Conservation (phyloP, 2,888 invertebrate genomes). For the Dryadula phaetusa region DNA sequence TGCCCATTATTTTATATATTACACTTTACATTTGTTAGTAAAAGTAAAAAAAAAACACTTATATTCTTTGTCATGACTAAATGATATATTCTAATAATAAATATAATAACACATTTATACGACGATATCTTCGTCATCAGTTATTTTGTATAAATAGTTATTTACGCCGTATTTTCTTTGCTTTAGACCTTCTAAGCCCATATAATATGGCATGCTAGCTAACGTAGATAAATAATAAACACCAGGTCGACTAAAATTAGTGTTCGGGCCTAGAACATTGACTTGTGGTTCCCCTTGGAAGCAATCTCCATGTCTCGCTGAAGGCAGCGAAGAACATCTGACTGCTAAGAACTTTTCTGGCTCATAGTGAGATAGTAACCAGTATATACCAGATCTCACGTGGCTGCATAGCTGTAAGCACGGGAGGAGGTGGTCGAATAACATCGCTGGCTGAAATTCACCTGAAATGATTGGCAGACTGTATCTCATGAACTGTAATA, state of each 20-base stretch:
- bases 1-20: too few relatives aligned
- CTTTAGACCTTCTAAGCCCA: slow-evolving; percentile 61
- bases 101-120: slow-evolving; percentile 52
- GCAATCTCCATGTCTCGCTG: slow-evolving; percentile 66
- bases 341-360: slow-evolving; percentile 66
- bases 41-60: too few relatives aligned
- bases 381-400: slow-evolving; percentile 66
- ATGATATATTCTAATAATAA: too few relatives aligned
- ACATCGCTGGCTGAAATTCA: slow-evolving; percentile 69
- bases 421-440: slow-evolving; percentile 65
- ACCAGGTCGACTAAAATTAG: slow-evolving; percentile 68
- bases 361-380: slow-evolving; percentile 58
- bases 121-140: slow-evolving; percentile 65
- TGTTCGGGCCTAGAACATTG: slow-evolving; percentile 67
- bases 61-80: too few relatives aligned
- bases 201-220: slow-evolving; percentile 61
- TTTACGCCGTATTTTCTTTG: slow-evolving; percentile 58
- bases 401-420: slow-evolving; percentile 75
- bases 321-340: slow-evolving; percentile 60
- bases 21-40: too few relatives aligned
- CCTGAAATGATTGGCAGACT: too few relatives aligned
- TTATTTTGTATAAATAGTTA: slow-evolving; percentile 59
- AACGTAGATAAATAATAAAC: slow-evolving; percentile 70
- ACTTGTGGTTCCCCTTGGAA: slow-evolving; percentile 53
- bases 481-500: too few relatives aligned